Conservation (phyloP, 2,888 invertebrate genomes). For the Epistrophe eligans region DNA sequence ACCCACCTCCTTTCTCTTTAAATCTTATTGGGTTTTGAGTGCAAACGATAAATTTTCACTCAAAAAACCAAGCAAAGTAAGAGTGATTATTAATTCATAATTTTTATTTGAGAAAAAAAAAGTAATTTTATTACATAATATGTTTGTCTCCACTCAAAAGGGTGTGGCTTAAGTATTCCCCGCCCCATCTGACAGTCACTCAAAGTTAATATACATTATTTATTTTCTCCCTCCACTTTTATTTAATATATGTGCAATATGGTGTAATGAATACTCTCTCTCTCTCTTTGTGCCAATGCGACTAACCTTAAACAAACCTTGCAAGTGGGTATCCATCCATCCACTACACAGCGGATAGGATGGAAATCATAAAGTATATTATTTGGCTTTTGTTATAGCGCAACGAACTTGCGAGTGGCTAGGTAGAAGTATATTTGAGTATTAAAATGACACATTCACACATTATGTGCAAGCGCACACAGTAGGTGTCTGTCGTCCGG, state of each 20-base stretch:
- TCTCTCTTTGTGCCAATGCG: conserved; percentile 47
- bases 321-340: conserved; percentile 43
- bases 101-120: background rate
- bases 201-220: conserved; percentile 21
- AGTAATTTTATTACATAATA: background rate
- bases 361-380: conserved; percentile 62
- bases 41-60: background rate
- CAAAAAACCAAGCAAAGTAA: background rate
- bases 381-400: conserved; percentile 56
- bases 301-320: conserved; percentile 58
- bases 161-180: background rate
- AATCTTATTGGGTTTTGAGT: background rate
- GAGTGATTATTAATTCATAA: background rate
- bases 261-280: conserved; percentile 68
- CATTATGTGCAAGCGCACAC: conserved; percentile 80
- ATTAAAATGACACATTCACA: conserved; percentile 83
- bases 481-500: conserved; percentile 61
- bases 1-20: background rate
- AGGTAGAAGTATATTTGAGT: conserved; percentile 77
- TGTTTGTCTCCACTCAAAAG: background rate
- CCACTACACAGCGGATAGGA: conserved; percentile 39
- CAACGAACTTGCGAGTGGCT: conserved; percentile 66
- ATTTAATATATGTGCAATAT: conserved; percentile 65
- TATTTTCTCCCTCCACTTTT: conserved; percentile 15
- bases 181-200: conserved; percentile 6